Evolutionary conservation across 1,140 invertebrate genomes (phyloP).

Genomic region (Andrena cerasifolii): DNA sequence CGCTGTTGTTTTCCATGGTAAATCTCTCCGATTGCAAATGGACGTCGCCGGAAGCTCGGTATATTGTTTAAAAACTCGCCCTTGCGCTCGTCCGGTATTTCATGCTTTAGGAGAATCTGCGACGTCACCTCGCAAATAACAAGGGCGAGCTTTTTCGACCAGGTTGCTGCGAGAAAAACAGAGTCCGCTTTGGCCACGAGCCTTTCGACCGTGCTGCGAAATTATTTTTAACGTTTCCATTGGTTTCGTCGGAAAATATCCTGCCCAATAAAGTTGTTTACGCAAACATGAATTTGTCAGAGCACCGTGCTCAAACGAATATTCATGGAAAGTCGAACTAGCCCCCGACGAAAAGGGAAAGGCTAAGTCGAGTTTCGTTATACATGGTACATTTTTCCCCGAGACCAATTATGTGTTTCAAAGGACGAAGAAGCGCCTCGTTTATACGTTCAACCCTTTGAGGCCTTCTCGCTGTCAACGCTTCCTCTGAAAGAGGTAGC

Average conservation of each 20-base stretch:
- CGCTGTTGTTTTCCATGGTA: no score
- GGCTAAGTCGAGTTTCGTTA: no score
- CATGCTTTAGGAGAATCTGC: not conserved
- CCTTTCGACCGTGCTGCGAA: not conserved
- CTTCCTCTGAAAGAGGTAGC: not conserved
- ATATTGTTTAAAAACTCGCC: not conserved
- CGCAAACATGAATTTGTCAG: no score
- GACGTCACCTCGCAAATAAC: not conserved
- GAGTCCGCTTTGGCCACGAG: not conserved
- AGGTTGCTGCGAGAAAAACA: not conserved
- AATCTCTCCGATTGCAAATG: no score
- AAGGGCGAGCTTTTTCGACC: not conserved
- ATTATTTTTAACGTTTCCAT: not conserved
- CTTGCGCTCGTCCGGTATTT: not conserved
- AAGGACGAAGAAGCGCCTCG: not conserved
- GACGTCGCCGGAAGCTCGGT: no score
- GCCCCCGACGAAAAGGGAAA: no score
- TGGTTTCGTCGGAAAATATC: no score
- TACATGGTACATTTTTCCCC: not conserved
- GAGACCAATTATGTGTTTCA: not conserved
- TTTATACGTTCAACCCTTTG: conserved; percentile 10
- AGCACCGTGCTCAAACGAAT: no score
- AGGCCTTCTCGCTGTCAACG: not conserved
- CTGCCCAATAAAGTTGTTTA: no score
- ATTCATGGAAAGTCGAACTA: no score